Evolutionary conservation across 2,797 vertebrate genomes (phyloP).

Genomic region (Hypotaenidia philippensis): DNA sequence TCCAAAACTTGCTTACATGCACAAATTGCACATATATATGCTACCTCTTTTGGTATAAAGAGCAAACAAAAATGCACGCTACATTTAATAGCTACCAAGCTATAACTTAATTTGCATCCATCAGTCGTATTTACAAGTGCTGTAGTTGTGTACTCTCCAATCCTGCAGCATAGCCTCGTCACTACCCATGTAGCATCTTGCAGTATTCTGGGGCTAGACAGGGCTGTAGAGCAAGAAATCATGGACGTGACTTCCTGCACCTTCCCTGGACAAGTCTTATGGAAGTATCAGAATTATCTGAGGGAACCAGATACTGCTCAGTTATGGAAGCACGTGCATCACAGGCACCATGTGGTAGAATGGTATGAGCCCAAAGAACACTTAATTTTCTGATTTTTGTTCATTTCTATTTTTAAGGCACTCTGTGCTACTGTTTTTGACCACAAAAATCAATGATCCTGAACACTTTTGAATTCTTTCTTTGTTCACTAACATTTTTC

Average conservation of each 20-base stretch:
- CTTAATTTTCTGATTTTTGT: neutral
- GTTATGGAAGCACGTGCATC: neutral
- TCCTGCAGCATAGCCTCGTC: neutral
- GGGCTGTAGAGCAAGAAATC: neutral
- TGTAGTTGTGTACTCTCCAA: neutral
- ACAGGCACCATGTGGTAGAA: accelerated
- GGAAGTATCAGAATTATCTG: too few relatives aligned
- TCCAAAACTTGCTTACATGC: accelerated
- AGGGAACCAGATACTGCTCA: neutral
- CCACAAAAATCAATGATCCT: neutral
- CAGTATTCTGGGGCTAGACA: neutral
- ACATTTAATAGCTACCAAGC: neutral
- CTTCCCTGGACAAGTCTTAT: neutral
- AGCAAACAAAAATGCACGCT: neutral
- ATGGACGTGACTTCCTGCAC: accelerated
- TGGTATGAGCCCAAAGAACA: neutral
- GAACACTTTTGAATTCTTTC: neutral
- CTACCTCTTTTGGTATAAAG: neutral
- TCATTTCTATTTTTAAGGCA: neutral
- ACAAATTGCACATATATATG: neutral
- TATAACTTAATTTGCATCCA: neutral
- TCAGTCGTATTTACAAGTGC: neutral
- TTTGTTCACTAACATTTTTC: neutral
- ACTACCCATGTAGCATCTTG: accelerated
- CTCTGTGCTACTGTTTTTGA: neutral